Conservation (phyloP, 2,113 vertebrate species). For the Elgaria multicarinata region DNA sequence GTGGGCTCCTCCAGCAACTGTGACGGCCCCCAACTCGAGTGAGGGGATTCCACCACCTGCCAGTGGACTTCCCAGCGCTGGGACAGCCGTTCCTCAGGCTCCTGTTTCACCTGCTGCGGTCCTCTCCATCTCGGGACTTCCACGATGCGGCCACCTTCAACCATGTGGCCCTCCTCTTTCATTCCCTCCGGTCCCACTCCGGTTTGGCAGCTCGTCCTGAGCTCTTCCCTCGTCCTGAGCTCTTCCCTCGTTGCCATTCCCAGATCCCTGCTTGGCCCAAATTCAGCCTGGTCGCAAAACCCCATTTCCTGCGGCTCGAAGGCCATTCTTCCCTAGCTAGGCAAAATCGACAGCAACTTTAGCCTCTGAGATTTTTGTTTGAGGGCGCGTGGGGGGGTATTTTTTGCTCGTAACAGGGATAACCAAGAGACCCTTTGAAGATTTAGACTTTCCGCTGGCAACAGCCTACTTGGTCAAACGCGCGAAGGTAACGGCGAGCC, state of each 20-base stretch:
- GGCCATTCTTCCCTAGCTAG: not conserved
- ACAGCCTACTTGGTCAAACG: too few species aligned
- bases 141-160: not conserved
- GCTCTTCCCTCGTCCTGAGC: not conserved
- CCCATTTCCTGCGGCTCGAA: not conserved
- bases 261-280: not conserved
- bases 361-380: too few species aligned
- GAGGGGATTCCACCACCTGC: not conserved
- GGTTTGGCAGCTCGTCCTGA: not conserved
- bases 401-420: not conserved
- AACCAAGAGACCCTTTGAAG: not conserved
- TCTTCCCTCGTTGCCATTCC: not conserved
- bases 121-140: not conserved
- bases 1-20: not conserved
- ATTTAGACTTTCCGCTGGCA: not conserved
- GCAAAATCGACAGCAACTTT: not conserved
- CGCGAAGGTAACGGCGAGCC: too few species aligned
- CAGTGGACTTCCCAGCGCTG: not conserved
- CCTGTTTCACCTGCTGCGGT: not conserved
- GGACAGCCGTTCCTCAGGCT: not conserved
- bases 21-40: not conserved
- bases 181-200: not conserved
- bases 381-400: not conserved
- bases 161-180: not conserved
- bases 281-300: not conserved